Percentiles rank a stretch among this genome's conserved stretches.
These are phyloP conservation scores for Bruchidius siliquastri DNA, from an alignment of 2,888 invertebrate genomes.

Conservation along the genomic window DNA sequence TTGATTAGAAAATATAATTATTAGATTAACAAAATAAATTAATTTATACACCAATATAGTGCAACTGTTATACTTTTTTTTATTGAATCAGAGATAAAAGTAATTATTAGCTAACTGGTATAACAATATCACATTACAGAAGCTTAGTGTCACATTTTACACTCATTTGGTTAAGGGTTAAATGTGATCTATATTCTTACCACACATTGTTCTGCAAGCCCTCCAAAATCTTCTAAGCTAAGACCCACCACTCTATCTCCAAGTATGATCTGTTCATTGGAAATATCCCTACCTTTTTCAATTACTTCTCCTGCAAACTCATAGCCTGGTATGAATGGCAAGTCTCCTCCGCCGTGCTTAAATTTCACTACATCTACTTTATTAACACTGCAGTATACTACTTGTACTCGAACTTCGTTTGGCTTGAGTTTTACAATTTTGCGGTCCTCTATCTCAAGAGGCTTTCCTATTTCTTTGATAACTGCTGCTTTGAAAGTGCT, in stretches of 20 bases:
- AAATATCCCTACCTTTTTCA: conserved; percentile 52
- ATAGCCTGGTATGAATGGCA: conserved; percentile 61
- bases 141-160: too few species aligned
- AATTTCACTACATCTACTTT: conserved; percentile 56
- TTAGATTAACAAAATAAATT: too few species aligned
- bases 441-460: conserved; percentile 51
- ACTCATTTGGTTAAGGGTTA: too few species aligned
- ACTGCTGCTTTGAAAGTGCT: conserved; percentile 50
- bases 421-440: conserved; percentile 44
- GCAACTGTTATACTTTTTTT: too few species aligned
- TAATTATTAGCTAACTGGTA: too few species aligned
- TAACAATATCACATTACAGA: too few species aligned
- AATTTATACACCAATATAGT: too few species aligned
- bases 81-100: too few species aligned
- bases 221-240: conserved; percentile 53
- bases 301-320: conserved; percentile 60
- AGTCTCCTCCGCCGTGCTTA: conserved; percentile 48
- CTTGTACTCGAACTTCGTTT: conserved; percentile 59
- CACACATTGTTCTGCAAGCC: conserved; percentile 59
- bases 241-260: conserved; percentile 61
- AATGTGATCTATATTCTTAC: conserved; percentile 31
- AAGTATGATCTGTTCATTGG: conserved; percentile 43
- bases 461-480: conserved; percentile 49
- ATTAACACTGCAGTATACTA: conserved; percentile 63
- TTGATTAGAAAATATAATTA: too few species aligned